phyloP scores from a whole-genome alignment of 2,113 vertebrate species.

The Vulpes ferrilata region DNA sequence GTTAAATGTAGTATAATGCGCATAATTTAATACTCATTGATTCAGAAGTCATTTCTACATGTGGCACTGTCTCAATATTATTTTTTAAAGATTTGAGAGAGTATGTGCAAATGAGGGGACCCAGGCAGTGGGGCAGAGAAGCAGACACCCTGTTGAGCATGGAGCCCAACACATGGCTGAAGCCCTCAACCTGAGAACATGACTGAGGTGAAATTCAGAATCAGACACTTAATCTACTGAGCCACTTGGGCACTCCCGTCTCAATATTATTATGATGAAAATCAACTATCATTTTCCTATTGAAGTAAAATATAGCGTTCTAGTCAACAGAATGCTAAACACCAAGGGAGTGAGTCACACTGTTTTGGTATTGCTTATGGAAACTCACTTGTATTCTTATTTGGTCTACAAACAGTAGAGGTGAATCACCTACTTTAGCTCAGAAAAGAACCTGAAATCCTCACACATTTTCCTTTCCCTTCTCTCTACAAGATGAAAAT shows the following conservation, averaged over 20 bases:
- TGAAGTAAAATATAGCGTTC: background rate
- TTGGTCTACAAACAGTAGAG: background rate
- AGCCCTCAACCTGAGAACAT: background rate
- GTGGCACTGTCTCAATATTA: background rate
- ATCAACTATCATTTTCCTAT: background rate
- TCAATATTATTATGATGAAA: background rate
- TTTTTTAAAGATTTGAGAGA: too few species aligned
- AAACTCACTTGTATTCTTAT: background rate
- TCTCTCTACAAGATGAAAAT: background rate
- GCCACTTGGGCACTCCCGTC: background rate
- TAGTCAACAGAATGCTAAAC: background rate
- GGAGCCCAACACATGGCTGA: background rate
- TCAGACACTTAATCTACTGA: background rate
- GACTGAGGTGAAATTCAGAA: background rate
- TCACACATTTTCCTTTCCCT: background rate
- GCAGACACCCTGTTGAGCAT: background rate
- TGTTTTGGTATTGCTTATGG: background rate
- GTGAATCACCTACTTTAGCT: background rate
- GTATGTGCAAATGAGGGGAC: too few species aligned
- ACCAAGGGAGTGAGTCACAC: background rate
- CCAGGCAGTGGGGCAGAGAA: background rate
- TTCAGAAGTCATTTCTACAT: background rate
- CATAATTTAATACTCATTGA: background rate
- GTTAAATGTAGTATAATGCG: background rate
- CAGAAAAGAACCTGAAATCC: slow-evolving; percentile 30